Base-by-base conservation (phyloP, 1,140 invertebrate species). In the Meloidogyne hapla region DNA sequence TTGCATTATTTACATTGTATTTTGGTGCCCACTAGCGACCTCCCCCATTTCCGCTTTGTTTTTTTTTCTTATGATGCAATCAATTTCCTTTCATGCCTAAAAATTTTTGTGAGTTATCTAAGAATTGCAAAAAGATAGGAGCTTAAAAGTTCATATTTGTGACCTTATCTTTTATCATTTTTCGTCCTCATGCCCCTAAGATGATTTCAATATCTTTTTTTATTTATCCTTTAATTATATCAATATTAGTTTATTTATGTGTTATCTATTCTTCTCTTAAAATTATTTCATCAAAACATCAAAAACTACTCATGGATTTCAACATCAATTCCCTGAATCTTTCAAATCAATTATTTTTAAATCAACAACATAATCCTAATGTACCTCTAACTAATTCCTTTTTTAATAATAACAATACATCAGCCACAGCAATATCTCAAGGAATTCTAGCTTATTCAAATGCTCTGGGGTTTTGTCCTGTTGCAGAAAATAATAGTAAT, bases 51-150 rank as follows among this genome's bases (percentile, higher is more conserved):
- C 48, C 48, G 48, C 18, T 56, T 56, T 56, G 48, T n/a, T 56
- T 56, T n/a, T 56, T 56, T 56, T 56, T 56, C 48, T n/a, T 56
- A n/a, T 56, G 18, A 56, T 56, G 48, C 48, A 56, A 56, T 56
- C 48, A 56, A 56, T 56, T 56, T 56, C 2, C n/a, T 56, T 48
- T 48, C 15, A 15, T 18, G 3, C 45, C 13, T 38, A 4, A 4
- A 38, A 38, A 38, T 38, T 38, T 2, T 38, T 38, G n/a, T n/a
- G n/a, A n/a, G n/a, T n/a, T n/a, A n/a, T n/a, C n/a, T n/a, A n/a
- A n/a, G n/a, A n/a, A n/a, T n/a, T n/a, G n/a, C n/a, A n/a, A n/a
- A n/a, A n/a, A n/a, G n/a, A n/a, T n/a, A n/a, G n/a, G n/a, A n/a
- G n/a, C n/a, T n/a, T n/a, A n/a, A n/a, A n/a, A n/a, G n/a, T n/a